These are phyloP conservation scores for Acropternis orthonyx DNA, from an alignment of 2,797 vertebrate genomes.

Conservation along the genomic window DNA sequence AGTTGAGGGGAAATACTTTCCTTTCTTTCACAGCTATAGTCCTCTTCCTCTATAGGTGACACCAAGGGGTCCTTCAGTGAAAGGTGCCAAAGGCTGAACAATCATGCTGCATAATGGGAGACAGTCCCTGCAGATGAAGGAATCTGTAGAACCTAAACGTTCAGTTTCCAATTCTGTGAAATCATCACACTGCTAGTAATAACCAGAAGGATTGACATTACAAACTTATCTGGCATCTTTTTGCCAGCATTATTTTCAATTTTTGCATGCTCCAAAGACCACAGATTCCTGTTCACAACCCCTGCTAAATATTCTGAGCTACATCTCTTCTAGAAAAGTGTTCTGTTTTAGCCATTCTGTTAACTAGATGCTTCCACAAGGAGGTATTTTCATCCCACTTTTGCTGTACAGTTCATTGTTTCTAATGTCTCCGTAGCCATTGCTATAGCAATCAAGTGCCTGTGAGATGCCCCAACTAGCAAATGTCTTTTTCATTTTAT, in stretches of 20 bases:
- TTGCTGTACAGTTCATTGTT: slow-evolving; percentile 29
- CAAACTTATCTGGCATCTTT: not conserved
- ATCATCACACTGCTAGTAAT: not conserved
- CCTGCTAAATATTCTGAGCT: slow-evolving; percentile 2
- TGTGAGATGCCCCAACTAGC: not conserved
- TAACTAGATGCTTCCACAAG: not conserved
- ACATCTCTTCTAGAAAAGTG: not conserved
- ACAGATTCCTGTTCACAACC: not conserved
- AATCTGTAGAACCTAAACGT: not conserved
- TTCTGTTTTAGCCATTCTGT: not conserved
- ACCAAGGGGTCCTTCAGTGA: not conserved
- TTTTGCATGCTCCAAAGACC: not conserved
- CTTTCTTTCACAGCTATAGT: not conserved
- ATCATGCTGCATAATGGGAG: not conserved
- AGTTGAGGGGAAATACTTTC: not conserved
- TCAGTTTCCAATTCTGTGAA: not conserved
- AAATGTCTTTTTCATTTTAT: slow-evolving; percentile 40
- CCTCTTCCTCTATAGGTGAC: not conserved
- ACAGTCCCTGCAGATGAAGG: not conserved
- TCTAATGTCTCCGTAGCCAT: slow-evolving; percentile 12
- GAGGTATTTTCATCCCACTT: not conserved
- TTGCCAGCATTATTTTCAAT: not conserved
- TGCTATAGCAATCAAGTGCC: slow-evolving; percentile 24
- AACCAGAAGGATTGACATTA: not conserved
- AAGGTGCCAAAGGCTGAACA: not conserved